A percentile compares a stretch with the other conserved stretches of the same genome.
Conservation (phyloP, 2,888 invertebrate genomes). For the Himalopsyche japonica region DNA sequence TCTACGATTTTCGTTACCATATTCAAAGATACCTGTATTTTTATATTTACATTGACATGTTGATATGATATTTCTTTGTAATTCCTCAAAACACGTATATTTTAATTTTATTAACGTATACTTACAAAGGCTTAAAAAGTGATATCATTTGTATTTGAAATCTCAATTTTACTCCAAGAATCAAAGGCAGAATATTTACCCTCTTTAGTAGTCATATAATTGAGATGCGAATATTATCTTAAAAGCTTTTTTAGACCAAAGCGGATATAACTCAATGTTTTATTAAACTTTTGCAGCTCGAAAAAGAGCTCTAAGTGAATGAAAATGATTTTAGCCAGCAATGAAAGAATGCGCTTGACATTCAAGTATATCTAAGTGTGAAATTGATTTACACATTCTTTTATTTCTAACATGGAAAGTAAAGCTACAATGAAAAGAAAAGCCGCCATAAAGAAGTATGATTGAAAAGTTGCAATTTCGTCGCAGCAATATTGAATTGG, state of each 20-base stretch:
- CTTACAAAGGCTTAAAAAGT: neutral
- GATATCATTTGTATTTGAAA: neutral
- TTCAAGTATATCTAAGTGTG: neutral
- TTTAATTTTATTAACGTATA: too few species aligned
- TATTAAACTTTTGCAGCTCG: neutral
- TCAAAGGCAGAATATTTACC: neutral
- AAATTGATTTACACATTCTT: neutral
- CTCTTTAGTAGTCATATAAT: neutral
- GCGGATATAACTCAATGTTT: neutral
- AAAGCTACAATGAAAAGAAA: too few species aligned
- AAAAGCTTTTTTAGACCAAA: neutral
- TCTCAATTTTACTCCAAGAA: neutral
- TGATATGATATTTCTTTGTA: neutral
- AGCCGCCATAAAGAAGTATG: too few species aligned
- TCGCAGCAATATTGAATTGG: too few species aligned
- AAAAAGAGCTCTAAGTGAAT: neutral
- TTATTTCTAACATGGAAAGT: too few species aligned
- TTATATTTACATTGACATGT: neutral
- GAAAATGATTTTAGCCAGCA: neutral
- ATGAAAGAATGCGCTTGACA: neutral
- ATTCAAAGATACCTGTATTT: neutral
- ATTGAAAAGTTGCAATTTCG: too few species aligned
- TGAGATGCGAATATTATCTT: neutral
- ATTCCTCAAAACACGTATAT: too few species aligned
- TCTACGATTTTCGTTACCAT: neutral